Conservation (phyloP, 2,797 vertebrate genomes). For the Acridotheres tristis region DNA sequence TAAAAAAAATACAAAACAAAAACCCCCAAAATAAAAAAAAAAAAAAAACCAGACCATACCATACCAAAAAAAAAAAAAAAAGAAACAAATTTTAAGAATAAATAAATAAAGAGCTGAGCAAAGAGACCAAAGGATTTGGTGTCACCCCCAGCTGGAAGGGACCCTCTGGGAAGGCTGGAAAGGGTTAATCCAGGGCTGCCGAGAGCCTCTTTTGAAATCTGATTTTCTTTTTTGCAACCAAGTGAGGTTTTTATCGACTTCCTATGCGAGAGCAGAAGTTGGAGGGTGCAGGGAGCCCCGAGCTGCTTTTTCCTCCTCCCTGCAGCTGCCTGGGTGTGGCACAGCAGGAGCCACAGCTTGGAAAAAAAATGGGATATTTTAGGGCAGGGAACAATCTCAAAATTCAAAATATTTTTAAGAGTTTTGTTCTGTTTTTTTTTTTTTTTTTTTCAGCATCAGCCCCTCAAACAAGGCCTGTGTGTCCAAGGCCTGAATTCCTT, state of each 20-base stretch:
- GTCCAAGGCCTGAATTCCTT: neutral
- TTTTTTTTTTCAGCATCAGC: too few species aligned
- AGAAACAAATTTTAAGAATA: too few species aligned
- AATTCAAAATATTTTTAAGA: too few species aligned
- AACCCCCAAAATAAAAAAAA: too few species aligned
- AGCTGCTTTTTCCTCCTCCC: neutral
- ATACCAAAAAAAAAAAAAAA: too few species aligned
- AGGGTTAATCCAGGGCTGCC: conserved; percentile 30
- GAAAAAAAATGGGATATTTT: neutral
- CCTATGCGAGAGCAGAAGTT: conserved; percentile 59
- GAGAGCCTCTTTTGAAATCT: conserved; percentile 32
- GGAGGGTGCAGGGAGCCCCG: neutral
- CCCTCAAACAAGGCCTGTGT: too few species aligned
- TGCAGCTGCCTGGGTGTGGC: neutral
- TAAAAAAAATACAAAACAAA: too few species aligned
- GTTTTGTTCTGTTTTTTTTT: neutral
- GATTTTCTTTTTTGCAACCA: conserved; percentile 48
- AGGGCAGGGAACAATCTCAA: neutral
- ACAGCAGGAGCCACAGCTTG: neutral
- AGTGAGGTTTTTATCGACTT: conserved; percentile 54
- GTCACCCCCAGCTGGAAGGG: neutral
- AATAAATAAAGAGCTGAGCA: neutral
- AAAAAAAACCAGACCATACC: too few species aligned
- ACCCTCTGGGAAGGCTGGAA: neutral
- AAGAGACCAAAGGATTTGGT: neutral